Base-by-base conservation (phyloP, 2,888 invertebrate genomes). In the Leptothorax acervorum region DNA sequence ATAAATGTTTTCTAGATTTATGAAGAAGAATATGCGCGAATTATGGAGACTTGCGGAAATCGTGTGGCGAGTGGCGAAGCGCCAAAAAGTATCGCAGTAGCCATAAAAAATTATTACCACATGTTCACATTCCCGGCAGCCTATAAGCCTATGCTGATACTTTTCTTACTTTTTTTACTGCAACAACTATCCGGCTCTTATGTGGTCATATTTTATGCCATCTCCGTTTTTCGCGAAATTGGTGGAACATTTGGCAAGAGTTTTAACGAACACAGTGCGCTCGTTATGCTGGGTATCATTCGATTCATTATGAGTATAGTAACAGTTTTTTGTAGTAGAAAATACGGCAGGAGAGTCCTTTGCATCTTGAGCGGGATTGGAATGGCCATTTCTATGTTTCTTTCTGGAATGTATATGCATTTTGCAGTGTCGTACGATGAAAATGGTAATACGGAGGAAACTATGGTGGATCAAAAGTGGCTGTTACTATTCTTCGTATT, bases 141-240 rank as follows among this genome's bases (percentile, higher is more conserved):
- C 1, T 95, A 95, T 90, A 96, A 96, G 87, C 96, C 96, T 0
- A 90, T 96, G 0, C 63, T 95, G 1, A 94, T 96, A 31, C 93
- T 96, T 1, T 84, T 95, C 0, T 57, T 95, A 2, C 87, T 96
- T 39, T 95, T 96, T 87, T 55, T 96, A 6, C 94, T 96, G 39
- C 96, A 96, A 93, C 96, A 96, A 92, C 89, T 96, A 0, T 95
- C 96, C 1, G 96, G 96, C 8, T 95, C 95, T 1, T 96, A 96
- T 90, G 96, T 96, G 0, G 95, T 96, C 1, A 96, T 96, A 78
- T 96, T 96, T 91, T 96, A 96, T 89, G 96, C 96, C 0, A 95
- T 96, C 6, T 95, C 96, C 39, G 92, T 96, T 28, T 96, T 96
- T 87, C 92, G 95, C 48, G 93, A 95, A 86, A 93, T 96, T 48